phyloP scores from a whole-genome alignment of 2,888 invertebrate species.

The Rhopalosiphum nymphaeae region DNA sequence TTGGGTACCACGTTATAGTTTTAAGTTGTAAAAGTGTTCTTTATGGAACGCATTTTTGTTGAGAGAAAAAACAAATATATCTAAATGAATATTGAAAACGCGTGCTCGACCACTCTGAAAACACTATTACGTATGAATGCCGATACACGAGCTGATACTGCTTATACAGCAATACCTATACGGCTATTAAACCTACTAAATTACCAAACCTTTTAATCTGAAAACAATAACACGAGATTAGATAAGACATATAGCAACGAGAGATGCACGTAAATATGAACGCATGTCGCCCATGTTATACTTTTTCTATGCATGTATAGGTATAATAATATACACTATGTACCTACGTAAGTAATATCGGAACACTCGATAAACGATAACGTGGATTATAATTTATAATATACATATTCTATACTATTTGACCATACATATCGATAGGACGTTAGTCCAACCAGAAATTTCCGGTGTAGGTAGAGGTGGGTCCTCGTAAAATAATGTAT shows the following conservation, averaged over 20 bases:
- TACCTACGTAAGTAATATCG: neutral
- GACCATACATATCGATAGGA: neutral
- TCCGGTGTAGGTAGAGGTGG: neutral
- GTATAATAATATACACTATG: neutral
- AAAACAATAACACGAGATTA: neutral
- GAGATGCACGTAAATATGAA: neutral
- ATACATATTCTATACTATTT: neutral
- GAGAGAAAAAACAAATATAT: neutral
- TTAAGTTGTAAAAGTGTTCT: neutral
- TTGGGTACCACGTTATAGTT: neutral
- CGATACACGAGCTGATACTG: neutral
- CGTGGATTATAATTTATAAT: neutral
- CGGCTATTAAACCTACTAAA: neutral
- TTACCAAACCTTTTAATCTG: neutral
- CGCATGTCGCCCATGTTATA: neutral
- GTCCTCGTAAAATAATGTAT: neutral
- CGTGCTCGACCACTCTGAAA: neutral
- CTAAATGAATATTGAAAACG: neutral
- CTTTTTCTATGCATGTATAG: neutral
- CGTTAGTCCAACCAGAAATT: neutral
- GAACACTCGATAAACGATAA: neutral
- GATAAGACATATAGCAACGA: neutral
- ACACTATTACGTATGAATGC: neutral
- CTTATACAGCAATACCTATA: neutral
- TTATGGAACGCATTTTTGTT: neutral